Percentiles rank a stretch among this genome's conserved stretches.
Evolutionary conservation across 2,113 vertebrate genomes (phyloP).

Genomic region (western clawed frog (Xenopus tropicalis)): DNA sequence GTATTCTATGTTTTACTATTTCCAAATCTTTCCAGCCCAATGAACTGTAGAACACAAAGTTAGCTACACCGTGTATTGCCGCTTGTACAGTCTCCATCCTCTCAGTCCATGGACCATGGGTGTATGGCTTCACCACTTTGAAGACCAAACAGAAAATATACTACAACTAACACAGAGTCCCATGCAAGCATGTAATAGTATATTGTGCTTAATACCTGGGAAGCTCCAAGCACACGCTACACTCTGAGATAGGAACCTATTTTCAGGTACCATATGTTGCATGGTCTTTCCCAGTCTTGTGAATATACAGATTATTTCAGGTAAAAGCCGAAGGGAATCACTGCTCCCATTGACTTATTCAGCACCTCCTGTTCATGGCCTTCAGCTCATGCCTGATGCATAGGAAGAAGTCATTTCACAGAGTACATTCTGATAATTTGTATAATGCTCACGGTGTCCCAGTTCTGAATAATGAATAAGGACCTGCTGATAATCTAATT

Average conservation of each 20-base stretch:
- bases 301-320: constrained; percentile 36
- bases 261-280: constrained; percentile 26
- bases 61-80: too few relatives aligned
- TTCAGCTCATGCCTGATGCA: constrained; percentile 20
- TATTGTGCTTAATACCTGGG: not conserved
- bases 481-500: constrained; percentile 22
- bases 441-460: constrained; percentile 20
- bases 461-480: constrained; percentile 32
- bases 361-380: not conserved
- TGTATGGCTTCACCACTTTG: too few relatives aligned
- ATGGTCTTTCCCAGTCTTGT: constrained; percentile 30
- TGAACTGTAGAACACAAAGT: too few relatives aligned
- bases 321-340: constrained; percentile 25
- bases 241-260: not conserved
- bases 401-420: constrained; percentile 40
- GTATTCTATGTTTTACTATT: too few relatives aligned
- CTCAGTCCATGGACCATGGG: too few relatives aligned
- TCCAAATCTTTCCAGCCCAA: too few relatives aligned
- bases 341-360: constrained; percentile 31
- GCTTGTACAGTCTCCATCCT: too few relatives aligned
- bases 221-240: not conserved
- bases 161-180: too few relatives aligned
- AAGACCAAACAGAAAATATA: too few relatives aligned
- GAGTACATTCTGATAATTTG: constrained; percentile 34
- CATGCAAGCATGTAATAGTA: too few relatives aligned